A percentile compares a stretch with the other conserved stretches of the same genome.
These are phyloP conservation scores for Pangasianodon hypophthalmus DNA, from an alignment of 2,113 vertebrate genomes.

Conservation along the genomic window DNA sequence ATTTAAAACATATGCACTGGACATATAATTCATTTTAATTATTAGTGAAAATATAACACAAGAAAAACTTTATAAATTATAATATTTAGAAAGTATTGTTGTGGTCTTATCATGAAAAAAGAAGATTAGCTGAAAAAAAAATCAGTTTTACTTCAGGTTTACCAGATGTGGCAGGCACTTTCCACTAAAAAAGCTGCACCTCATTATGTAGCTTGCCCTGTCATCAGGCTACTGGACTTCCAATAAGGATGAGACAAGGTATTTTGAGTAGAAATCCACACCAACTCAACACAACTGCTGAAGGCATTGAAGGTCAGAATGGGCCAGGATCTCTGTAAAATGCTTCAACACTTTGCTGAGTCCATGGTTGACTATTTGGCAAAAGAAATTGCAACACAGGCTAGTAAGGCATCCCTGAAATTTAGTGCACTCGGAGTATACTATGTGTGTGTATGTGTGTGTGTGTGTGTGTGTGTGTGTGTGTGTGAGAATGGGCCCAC, in stretches of 20 bases:
- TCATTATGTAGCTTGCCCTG: not conserved
- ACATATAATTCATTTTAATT: not conserved
- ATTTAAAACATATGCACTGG: not conserved
- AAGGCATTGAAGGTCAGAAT: conserved; percentile 4
- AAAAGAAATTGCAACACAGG: not conserved
- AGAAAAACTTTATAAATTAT: not conserved
- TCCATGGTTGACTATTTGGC: not conserved
- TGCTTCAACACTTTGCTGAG: not conserved
- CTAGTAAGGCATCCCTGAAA: not conserved
- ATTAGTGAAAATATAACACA: not conserved
- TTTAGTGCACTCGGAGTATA: not conserved
- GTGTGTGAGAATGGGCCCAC: not conserved
- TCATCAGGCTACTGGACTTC: not conserved
- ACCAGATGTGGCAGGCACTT: not conserved
- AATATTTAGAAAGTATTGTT: not conserved
- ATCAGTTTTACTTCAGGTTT: not conserved
- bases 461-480: not conserved
- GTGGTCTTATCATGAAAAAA: not conserved
- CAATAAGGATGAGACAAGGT: not conserved
- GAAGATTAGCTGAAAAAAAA: not conserved
- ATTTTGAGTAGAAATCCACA: not conserved
- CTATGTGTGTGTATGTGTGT: not conserved
- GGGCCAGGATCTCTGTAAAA: not conserved
- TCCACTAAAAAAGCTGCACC: not conserved
- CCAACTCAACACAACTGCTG: not conserved